phyloP scores from a whole-genome alignment of 2,113 vertebrate species.

The Pseudonaja textilis region DNA sequence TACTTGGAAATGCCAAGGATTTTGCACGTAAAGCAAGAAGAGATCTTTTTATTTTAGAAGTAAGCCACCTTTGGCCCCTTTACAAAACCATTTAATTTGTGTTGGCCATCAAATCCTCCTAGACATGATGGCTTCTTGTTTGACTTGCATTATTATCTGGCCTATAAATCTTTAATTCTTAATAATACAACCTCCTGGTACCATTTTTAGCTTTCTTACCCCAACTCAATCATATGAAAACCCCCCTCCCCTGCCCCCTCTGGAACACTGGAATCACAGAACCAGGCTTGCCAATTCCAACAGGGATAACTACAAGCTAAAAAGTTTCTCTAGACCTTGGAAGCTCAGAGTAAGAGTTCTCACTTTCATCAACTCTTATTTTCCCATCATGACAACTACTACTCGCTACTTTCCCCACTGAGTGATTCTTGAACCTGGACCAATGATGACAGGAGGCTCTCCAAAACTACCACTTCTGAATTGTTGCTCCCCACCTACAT shows the following conservation, averaged over 20 bases:
- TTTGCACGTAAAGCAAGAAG: not conserved
- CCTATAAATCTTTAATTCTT: not conserved
- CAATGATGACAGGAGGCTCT: not conserved
- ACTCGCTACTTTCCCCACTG: not conserved
- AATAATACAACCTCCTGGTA: not conserved
- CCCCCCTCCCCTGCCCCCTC: not conserved
- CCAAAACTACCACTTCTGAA: not conserved
- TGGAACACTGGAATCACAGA: not conserved
- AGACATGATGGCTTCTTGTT: not conserved
- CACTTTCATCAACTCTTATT: not conserved
- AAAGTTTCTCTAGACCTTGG: not conserved
- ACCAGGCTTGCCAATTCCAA: not conserved
- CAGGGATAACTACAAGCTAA: not conserved
- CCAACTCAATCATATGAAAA: not conserved
- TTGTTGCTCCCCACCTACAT: fast-evolving
- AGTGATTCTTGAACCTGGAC: not conserved
- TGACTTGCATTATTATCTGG: not conserved
- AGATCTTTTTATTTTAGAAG: not conserved
- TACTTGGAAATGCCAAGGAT: not conserved
- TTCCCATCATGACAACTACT: not conserved
- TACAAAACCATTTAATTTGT: not conserved
- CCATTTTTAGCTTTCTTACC: not conserved
- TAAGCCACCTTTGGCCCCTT: not conserved
- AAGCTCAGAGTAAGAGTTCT: not conserved
- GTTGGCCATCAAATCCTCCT: not conserved